Conservation (phyloP, 2,113 vertebrate genomes). For the Monarcha castaneiventris region DNA sequence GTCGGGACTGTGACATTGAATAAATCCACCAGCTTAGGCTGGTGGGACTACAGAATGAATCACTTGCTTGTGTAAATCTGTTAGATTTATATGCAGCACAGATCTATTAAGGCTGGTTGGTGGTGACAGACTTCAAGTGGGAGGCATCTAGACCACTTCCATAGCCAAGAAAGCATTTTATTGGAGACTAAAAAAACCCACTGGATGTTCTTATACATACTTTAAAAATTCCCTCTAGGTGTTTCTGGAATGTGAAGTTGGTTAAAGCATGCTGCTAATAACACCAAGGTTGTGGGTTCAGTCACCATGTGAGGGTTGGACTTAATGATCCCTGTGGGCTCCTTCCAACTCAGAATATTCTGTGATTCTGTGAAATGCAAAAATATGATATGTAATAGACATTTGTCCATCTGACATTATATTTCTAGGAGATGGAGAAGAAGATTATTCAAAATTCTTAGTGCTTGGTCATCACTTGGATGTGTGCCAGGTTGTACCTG, state of each 20-base stretch:
- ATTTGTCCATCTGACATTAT: too few relatives aligned
- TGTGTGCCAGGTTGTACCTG: rapidly evolving
- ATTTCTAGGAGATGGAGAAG: neutral
- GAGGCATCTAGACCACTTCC: neutral
- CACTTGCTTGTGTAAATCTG: neutral
- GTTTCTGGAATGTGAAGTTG: neutral
- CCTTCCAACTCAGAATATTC: neutral
- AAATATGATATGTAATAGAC: neutral
- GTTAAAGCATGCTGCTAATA: neutral
- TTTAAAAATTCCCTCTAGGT: neutral
- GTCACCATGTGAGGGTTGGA: neutral
- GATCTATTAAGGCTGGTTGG: neutral
- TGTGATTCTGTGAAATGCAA: neutral
- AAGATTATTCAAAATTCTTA: neutral
- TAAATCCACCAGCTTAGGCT: neutral
- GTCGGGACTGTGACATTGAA: neutral
- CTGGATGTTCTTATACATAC: neutral
- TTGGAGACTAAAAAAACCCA: neutral
- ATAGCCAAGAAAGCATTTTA: neutral
- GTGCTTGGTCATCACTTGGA: neutral
- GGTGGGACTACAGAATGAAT: neutral
- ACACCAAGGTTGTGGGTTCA: neutral
- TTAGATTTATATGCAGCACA: neutral
- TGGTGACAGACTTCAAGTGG: neutral
- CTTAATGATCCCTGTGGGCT: neutral